A percentile compares a stretch with the other conserved stretches of the same genome.
phyloP scores from a whole-genome alignment of 2,888 invertebrate genomes.

The Patella pellucida region DNA sequence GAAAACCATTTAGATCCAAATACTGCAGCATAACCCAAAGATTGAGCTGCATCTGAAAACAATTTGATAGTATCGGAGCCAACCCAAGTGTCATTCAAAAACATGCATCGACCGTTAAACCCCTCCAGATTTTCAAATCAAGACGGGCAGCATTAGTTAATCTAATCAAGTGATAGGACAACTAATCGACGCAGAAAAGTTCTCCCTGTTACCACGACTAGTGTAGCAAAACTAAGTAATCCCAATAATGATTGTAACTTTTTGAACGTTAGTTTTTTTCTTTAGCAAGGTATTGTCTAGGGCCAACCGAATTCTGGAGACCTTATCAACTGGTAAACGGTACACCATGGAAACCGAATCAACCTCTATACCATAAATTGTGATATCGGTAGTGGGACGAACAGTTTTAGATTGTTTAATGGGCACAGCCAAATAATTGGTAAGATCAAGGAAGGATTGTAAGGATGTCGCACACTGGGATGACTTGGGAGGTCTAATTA shows the following conservation, averaged over 20 bases:
- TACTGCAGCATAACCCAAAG: constrained; percentile 15
- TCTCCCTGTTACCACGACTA: no score
- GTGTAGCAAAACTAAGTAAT: no score
- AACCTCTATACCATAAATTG: neutral
- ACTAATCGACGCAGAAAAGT: neutral
- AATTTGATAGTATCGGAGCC: neutral
- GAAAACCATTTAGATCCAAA: constrained; percentile 14
- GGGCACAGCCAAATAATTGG: neutral
- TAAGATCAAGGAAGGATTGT: neutral
- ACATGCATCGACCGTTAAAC: neutral
- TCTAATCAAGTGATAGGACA: neutral
- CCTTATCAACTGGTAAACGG: neutral
- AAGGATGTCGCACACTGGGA: neutral
- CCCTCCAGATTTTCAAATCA: neutral
- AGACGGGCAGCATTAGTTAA: neutral
- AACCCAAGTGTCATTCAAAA: neutral
- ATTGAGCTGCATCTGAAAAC: constrained; percentile 8
- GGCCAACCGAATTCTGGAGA: neutral
- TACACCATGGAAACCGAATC: neutral
- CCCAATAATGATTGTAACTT: no score
- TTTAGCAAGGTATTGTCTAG: neutral
- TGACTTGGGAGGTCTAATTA: neutral
- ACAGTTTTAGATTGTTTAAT: neutral
- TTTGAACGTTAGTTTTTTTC: no score
- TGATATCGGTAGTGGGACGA: neutral